Percentiles rank a stretch among this genome's conserved stretches.
phyloP scores from a whole-genome alignment of 1,140 invertebrate genomes.

The Tetramorium parvispinum region DNA sequence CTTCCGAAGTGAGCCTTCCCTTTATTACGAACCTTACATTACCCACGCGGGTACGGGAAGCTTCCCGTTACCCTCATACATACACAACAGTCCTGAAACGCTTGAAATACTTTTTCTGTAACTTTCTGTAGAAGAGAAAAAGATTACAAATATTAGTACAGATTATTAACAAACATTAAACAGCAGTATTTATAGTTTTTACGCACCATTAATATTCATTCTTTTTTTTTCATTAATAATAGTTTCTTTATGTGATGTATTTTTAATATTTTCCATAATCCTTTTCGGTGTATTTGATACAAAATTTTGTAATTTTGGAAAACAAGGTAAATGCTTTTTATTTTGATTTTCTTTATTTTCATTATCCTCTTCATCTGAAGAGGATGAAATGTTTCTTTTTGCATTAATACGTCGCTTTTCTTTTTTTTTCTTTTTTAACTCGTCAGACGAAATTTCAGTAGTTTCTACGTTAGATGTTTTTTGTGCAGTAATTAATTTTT shows the following conservation, averaged over 20 bases:
- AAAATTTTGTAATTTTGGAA: background rate
- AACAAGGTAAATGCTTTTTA: background rate
- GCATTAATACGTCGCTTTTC: background rate
- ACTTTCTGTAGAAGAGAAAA: background rate
- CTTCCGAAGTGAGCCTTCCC: too few relatives aligned
- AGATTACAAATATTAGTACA: background rate
- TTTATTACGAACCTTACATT: too few relatives aligned
- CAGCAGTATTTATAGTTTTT: background rate
- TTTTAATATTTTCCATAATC: background rate
- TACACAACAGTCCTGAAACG: too few relatives aligned
- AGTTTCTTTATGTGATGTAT: background rate
- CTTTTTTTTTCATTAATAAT: background rate
- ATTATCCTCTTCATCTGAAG: background rate
- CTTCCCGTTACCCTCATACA: too few relatives aligned
- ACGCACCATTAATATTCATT: background rate
- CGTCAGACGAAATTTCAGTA: background rate
- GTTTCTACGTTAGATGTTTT: background rate
- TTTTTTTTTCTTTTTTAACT: background rate
- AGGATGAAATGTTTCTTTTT: background rate
- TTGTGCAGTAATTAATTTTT: background rate
- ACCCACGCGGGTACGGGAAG: too few relatives aligned
- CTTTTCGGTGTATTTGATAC: background rate
- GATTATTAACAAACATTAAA: background rate
- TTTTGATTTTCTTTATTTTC: background rate
- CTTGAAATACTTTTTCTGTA: background rate